Evolutionary conservation across 1,140 invertebrate species (phyloP).

Genomic region (Brachionus rubens): DNA sequence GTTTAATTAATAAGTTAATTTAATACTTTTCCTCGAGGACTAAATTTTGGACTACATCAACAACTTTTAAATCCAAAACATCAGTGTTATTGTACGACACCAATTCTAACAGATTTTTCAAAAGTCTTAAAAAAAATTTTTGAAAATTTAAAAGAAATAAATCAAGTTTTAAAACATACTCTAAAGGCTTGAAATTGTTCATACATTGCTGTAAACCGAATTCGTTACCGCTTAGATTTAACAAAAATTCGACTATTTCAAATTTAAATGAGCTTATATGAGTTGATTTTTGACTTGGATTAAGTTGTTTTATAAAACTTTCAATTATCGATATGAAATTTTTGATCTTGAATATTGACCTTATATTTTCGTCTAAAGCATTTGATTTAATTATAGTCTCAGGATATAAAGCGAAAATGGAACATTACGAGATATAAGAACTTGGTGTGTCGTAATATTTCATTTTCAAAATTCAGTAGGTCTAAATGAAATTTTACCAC

Average conservation of each 20-base stretch:
- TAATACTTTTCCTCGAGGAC: neutral
- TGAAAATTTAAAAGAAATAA: neutral
- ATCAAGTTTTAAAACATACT: neutral
- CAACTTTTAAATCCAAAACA: neutral
- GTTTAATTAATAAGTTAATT: too few species aligned
- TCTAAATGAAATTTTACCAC: neutral
- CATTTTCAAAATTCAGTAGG: neutral
- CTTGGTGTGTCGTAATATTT: too few species aligned
- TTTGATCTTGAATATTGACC: neutral
- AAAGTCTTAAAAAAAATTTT: neutral
- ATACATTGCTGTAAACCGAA: neutral
- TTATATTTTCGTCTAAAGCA: slow-evolving; percentile 32
- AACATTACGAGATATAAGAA: too few species aligned
- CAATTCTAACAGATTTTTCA: neutral
- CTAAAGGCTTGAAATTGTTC: neutral
- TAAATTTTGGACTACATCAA: slow-evolving; percentile 21
- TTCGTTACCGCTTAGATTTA: neutral
- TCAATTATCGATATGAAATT: neutral
- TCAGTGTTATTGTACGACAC: neutral
- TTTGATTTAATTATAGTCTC: too few species aligned
- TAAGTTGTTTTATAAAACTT: neutral
- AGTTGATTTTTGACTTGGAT: too few species aligned
- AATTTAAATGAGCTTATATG: neutral
- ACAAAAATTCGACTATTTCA: neutral
- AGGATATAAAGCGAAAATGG: too few species aligned